These are phyloP conservation scores for Cephus runcator DNA, from an alignment of 2,888 invertebrate species.

Conservation along the genomic window DNA sequence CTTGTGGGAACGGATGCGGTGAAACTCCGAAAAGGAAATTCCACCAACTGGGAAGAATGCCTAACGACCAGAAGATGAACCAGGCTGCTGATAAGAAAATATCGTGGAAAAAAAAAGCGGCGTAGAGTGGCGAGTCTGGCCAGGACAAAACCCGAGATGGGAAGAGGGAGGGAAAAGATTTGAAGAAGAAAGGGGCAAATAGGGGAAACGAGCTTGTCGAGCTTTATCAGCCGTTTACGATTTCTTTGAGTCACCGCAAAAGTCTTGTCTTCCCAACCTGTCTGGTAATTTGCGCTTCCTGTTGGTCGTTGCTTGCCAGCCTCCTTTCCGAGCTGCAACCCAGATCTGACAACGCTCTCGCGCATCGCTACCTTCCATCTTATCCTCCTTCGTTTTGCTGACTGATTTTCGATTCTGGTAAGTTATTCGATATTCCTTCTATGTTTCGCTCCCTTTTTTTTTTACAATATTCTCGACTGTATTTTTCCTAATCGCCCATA, in stretches of 20 bases:
- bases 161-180: not conserved
- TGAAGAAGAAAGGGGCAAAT: not conserved
- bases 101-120: not conserved
- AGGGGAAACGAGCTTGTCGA: constrained; percentile 18
- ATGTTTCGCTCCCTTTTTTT: constrained; percentile 3
- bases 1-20: constrained; percentile 6
- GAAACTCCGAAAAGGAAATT: constrained; percentile 9
- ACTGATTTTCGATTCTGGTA: not conserved
- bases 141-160: not conserved
- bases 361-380: constrained; percentile 24
- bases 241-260: constrained; percentile 10
- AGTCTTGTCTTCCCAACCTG: not conserved
- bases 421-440: not conserved
- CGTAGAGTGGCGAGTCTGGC: constrained; percentile 6
- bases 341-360: constrained; percentile 19
- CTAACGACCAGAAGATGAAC: constrained; percentile 52
- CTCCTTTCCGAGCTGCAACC: constrained; percentile 1
- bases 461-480: constrained; percentile 11
- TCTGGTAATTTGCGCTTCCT: not conserved
- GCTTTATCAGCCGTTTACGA: constrained; percentile 33
- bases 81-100: constrained; percentile 41
- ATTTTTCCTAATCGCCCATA: not conserved
- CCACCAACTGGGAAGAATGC: constrained; percentile 34
- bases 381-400: constrained; percentile 8
- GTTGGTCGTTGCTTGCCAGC: not conserved